Conservation (phyloP, 1,140 invertebrate species). For the Schlechtendalia chinensis region DNA sequence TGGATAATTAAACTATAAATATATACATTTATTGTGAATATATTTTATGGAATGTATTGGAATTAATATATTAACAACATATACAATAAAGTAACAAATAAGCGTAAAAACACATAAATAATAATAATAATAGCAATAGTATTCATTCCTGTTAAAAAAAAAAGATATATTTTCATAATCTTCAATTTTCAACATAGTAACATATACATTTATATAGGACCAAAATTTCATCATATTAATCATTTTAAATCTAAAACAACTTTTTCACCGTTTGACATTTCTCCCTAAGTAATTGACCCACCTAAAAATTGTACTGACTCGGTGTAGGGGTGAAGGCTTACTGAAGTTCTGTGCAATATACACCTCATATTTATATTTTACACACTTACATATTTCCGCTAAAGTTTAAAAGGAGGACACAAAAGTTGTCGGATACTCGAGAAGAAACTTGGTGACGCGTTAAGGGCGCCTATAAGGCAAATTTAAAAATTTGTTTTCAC, state of each 20-base stretch:
- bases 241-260: not conserved
- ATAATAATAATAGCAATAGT: no score
- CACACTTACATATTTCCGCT: not conserved
- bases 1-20: no score
- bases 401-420: not conserved
- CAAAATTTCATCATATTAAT: not conserved
- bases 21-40: no score
- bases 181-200: not conserved
- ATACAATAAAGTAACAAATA: no score
- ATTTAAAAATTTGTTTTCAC: slow-evolving; percentile 20
- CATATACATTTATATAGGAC: not conserved
- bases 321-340: not conserved
- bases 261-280: slow-evolving; percentile 3
- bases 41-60: no score
- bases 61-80: no score
- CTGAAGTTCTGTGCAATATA: not conserved
- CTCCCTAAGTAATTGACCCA: slow-evolving; percentile 18
- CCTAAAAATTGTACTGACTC: not conserved
- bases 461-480: slow-evolving; percentile 10
- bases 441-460: not conserved
- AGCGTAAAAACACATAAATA: no score
- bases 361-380: slow-evolving; percentile 33
- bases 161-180: not conserved
- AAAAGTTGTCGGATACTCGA: not conserved
- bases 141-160: not conserved